A percentile compares a stretch with the other conserved stretches of the same genome.
These are phyloP conservation scores for Tetheella fluctuosa DNA, from an alignment of 2,888 invertebrate species.

Conservation along the genomic window DNA sequence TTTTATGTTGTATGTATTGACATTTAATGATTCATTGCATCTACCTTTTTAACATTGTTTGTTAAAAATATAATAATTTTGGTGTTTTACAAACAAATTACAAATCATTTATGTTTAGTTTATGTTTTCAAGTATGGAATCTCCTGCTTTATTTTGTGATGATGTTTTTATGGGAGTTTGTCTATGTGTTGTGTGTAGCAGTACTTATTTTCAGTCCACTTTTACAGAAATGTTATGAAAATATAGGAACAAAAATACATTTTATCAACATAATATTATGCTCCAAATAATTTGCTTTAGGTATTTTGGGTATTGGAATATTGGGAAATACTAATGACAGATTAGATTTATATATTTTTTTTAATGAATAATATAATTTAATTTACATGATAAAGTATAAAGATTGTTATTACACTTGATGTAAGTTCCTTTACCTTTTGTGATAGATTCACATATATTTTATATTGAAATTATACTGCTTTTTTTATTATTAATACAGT, in stretches of 20 bases:
- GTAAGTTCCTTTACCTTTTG: not conserved
- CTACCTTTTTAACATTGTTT: not conserved
- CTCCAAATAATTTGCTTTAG: not conserved
- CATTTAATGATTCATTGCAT: not conserved
- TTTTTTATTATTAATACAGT: slow-evolving; percentile 12
- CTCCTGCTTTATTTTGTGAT: not conserved
- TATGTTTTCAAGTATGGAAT: not conserved
- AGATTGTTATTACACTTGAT: slow-evolving; percentile 3
- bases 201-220: no score
- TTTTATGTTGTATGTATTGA: not conserved
- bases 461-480: slow-evolving; percentile 5
- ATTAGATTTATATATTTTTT: not conserved
- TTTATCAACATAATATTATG: no score
- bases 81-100: not conserved
- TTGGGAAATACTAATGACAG: not conserved
- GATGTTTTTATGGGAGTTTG: not conserved
- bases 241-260: no score
- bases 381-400: not conserved
- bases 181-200: not conserved
- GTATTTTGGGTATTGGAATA: not conserved
- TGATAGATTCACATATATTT: slow-evolving; percentile 8
- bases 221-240: no score
- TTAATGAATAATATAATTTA: slow-evolving; percentile 3
- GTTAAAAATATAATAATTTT: not conserved
- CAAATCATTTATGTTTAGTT: not conserved